These are phyloP conservation scores for Sarcophilus harrisii DNA, from an alignment of 2,797 vertebrate genomes.

Conservation along the genomic window DNA sequence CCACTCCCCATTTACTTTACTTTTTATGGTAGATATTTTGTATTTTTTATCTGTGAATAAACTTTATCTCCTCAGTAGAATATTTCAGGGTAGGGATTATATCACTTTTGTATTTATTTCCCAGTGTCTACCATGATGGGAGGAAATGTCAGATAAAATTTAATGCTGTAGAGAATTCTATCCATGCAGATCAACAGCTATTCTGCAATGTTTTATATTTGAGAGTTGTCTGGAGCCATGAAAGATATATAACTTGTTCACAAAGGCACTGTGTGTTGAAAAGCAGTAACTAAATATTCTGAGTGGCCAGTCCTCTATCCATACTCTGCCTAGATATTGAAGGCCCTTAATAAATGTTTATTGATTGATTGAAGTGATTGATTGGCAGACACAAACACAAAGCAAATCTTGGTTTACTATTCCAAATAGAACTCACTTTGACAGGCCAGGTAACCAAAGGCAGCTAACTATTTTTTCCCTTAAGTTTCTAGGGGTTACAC, in stretches of 20 bases:
- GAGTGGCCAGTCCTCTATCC: not conserved
- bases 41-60: not conserved
- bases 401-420: not conserved
- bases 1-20: not conserved
- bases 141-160: not conserved
- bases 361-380: not conserved
- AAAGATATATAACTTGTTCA: not conserved
- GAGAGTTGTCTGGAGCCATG: not conserved
- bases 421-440: not conserved
- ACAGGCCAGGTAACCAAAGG: not conserved
- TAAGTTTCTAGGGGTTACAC: not conserved
- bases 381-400: not conserved
- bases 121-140: not conserved
- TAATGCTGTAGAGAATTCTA: not conserved
- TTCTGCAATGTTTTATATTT: not conserved
- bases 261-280: not conserved
- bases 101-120: not conserved
- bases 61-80: not conserved
- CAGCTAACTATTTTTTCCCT: not conserved
- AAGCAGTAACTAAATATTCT: not conserved
- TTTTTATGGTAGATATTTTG: not conserved
- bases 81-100: not conserved
- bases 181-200: not conserved
- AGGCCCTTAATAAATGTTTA: not conserved
- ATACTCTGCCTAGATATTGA: fast-evolving